Evolutionary conservation across 2,113 vertebrate species (phyloP).

Genomic region (Tinamus guttatus): DNA sequence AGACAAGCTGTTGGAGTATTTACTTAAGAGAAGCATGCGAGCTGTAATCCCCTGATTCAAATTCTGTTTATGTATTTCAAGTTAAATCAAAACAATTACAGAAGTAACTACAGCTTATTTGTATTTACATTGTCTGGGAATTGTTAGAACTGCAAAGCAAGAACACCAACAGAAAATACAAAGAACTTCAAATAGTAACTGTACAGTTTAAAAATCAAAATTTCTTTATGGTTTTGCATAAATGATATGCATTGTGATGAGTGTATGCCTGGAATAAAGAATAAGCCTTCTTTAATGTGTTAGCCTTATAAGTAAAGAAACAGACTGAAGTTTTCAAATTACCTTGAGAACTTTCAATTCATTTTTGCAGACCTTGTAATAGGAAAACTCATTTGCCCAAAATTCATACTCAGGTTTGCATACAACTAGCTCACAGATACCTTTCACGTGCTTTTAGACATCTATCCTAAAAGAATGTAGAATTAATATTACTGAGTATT

Average conservation of each 20-base stretch:
- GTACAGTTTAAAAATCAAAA: conserved; percentile 20
- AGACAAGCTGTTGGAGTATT: background rate
- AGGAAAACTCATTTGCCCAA: background rate
- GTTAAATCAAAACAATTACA: background rate
- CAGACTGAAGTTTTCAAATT: background rate
- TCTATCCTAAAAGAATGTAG: background rate
- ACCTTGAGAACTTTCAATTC: background rate
- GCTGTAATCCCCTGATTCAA: conserved; percentile 9
- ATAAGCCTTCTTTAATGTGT: background rate
- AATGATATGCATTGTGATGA: conserved; percentile 24
- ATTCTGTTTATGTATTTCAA: background rate
- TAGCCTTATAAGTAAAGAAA: background rate
- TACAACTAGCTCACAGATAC: background rate
- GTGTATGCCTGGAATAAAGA: conserved; percentile 13
- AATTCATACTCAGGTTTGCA: background rate
- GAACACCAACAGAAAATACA: conserved; percentile 71
- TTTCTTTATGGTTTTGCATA: conserved; percentile 58
- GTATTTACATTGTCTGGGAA: conserved; percentile 70
- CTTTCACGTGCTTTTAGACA: background rate
- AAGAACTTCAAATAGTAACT: background rate
- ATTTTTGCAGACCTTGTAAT: background rate
- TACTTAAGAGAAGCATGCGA: background rate
- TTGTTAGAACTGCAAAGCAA: conserved; percentile 62
- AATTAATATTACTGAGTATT: background rate
- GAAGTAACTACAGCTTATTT: conserved; percentile 66